phyloP scores from a whole-genome alignment of 2,113 vertebrate genomes.

The Vimba vimba region DNA sequence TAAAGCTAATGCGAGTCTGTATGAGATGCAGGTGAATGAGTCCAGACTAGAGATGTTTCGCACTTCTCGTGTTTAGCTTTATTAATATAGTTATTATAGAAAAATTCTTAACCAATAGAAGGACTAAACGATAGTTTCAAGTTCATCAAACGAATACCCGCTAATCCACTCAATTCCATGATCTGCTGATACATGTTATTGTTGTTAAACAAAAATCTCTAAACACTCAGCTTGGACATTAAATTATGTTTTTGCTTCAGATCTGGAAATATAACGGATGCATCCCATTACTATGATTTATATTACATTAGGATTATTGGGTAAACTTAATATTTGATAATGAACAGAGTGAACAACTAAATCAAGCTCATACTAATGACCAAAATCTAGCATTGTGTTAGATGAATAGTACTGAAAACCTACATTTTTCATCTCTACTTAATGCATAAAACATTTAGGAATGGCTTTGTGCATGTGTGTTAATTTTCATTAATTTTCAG shows the following conservation, averaged over 20 bases:
- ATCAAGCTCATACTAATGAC: neutral
- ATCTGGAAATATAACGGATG: neutral
- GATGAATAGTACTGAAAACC: neutral
- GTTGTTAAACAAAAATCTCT: neutral
- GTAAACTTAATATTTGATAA: neutral
- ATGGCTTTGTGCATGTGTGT: neutral
- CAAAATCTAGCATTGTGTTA: neutral
- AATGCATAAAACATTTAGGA: neutral
- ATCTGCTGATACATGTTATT: neutral
- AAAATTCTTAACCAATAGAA: neutral
- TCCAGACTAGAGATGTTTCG: slow-evolving; percentile 1
- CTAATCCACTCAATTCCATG: neutral
- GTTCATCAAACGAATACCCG: neutral
- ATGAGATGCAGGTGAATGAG: slow-evolving; percentile 9
- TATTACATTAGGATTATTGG: neutral
- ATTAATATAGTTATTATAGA: too few relatives aligned
- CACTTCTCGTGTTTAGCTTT: neutral
- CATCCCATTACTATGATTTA: neutral
- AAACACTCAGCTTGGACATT: neutral
- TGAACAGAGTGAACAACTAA: neutral
- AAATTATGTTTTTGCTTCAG: neutral
- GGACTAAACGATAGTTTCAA: neutral
- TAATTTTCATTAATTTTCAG: neutral
- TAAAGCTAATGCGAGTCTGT: neutral
- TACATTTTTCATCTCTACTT: neutral